These are phyloP conservation scores for Eupithecia abbreviata DNA, from an alignment of 2,888 invertebrate genomes.

Conservation along the genomic window DNA sequence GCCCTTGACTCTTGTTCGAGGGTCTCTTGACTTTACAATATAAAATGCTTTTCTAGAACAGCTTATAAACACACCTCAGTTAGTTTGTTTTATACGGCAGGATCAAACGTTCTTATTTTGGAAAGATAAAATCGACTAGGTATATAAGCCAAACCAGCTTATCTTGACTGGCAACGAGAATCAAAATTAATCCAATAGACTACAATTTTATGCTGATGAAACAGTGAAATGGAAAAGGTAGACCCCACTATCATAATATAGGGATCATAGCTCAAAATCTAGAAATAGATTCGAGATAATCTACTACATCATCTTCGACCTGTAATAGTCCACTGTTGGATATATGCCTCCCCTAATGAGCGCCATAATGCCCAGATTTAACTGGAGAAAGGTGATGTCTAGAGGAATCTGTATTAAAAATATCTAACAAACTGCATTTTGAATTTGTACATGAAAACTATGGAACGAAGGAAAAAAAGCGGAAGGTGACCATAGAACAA, in stretches of 20 bases:
- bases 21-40: not conserved
- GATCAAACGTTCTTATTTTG: not conserved
- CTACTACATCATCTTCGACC: not conserved
- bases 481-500: not conserved
- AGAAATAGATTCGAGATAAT: not conserved
- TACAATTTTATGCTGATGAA: not conserved
- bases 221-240: not conserved
- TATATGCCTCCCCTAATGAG: no score
- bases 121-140: not conserved
- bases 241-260: not conserved
- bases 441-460: not conserved
- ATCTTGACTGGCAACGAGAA: not conserved
- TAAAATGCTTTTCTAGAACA: not conserved
- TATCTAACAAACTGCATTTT: not conserved
- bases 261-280: not conserved
- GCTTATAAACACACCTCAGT: not conserved
- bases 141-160: not conserved
- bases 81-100: not conserved
- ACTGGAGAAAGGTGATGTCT: not conserved
- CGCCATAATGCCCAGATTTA: not conserved
- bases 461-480: slow-evolving; percentile 1
- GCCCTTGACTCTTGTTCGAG: slow-evolving; percentile 8
- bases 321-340: no score
- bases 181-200: not conserved
- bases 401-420: not conserved